Evolutionary conservation across 2,797 vertebrate genomes (phyloP), one percentile per base, ranked within the genome.

Genomic region (Varecia variegata): DNA sequence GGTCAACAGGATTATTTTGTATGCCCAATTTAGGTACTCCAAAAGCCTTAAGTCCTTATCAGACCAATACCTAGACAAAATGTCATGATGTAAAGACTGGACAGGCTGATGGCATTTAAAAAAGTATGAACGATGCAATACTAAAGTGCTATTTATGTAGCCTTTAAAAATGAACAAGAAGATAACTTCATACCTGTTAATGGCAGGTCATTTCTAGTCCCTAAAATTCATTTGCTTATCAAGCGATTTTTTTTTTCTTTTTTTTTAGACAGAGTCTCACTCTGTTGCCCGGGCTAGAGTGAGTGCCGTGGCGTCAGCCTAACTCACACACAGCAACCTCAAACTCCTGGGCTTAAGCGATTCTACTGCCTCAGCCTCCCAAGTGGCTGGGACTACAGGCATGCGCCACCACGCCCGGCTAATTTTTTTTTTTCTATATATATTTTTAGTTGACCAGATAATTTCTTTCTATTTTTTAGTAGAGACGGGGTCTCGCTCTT

Each of bases 221-320:
- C 90, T 92, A 85, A 95, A 96, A 71, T 95, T 60, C 1, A 88
- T 60, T 95, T 93, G 88, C 62, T 93, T 91, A 96, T 84, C n/a
- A 92, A 93, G 20, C 38, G 8, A 12, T 58, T 70, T 70, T 83
- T 91, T 96, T 85, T n/a, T n/a, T n/a, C n/a, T n/a, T n/a, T n/a
- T n/a, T n/a, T n/a, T n/a, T n/a, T n/a, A n/a, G n/a, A n/a, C n/a
- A n/a, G n/a, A n/a, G n/a, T n/a, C n/a, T n/a, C n/a, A n/a, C n/a
- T n/a, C n/a, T n/a, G n/a, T n/a, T n/a, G n/a, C n/a, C n/a, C n/a
- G n/a, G n/a, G n/a, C n/a, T n/a, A n/a, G n/a, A n/a, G n/a, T n/a
- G n/a, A n/a, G n/a, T n/a, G n/a, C n/a, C n/a, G n/a, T n/a, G n/a
- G n/a, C n/a, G n/a, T n/a, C n/a, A n/a, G n/a, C n/a, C n/a, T n/a